Base-by-base conservation (phyloP, 2,888 invertebrate genomes). In the Liposcelis brunnea region DNA sequence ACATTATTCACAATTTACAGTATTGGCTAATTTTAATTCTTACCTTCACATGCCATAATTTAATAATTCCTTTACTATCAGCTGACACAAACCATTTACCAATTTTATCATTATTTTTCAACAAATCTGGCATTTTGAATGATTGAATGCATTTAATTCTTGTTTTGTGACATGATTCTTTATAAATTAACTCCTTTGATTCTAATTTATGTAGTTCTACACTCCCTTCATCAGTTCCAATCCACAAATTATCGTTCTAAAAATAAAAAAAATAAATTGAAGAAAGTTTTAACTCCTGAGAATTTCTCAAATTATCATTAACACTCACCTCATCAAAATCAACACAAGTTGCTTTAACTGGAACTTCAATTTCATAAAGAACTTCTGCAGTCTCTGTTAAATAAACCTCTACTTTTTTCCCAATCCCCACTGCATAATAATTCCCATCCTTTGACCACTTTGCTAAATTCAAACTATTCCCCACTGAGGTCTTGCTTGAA, bases 51-150 rank as follows among this genome's bases (percentile, higher is more conserved):
- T 59, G 66, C 82, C 83, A 89, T 1, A 85, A 62, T 63, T 81
- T 83, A 40, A 89, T 65, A 56, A 78, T 75, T 0, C 90, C 90
- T 49, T 75, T 71, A 63, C 87, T 89, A 5, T 83, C 80, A 14
- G 77, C 78, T 31, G 83, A 75, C 43, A 77, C 74, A 18, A 85
- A 56, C 53, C 67, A 68, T 43, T 70, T 61, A 43, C 73, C 69
- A 45, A 68, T 63, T 55, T 62, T 69, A 46, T 66, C 64, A 50
- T 84, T 61, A 53, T 74, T 72, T 59, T 84, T 82, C 0, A 86
- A 73, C 58, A 86, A 70, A 40, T 71, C 40, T 15, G 35, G 14
- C 21, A 40, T 12, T 18, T 40, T 14, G 11, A 40, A 40, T 10
- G 16, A 16, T 18, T 40, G 15, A n/a, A 19, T n/a, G 40, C 40